Percentiles rank a stretch among this genome's conserved stretches.
Evolutionary conservation across 2,113 vertebrate genomes (phyloP).

Genomic region (Psittacara wagleri): DNA sequence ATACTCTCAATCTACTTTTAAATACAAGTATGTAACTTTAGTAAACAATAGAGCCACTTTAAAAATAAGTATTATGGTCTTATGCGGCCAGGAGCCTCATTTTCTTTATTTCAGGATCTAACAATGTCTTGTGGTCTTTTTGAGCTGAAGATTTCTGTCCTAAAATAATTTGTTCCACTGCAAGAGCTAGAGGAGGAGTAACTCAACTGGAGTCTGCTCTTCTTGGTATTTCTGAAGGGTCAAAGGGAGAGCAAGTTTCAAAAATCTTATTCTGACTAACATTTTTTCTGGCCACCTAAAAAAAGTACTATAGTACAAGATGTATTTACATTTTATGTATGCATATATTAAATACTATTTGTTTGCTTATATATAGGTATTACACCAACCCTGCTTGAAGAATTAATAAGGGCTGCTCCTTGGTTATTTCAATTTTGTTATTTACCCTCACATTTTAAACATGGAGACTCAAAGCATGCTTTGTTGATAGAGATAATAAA

Average conservation of each 20-base stretch:
- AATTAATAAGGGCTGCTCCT: not conserved
- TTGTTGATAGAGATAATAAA: not conserved
- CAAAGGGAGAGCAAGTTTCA: not conserved
- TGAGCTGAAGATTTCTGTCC: not conserved
- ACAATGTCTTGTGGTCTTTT: not conserved
- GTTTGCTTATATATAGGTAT: not conserved
- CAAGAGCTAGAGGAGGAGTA: not conserved
- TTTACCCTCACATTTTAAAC: not conserved
- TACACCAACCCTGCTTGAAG: not conserved
- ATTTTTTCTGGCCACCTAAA: not conserved
- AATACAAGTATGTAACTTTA: not conserved
- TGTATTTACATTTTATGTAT: not conserved
- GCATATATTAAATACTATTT: not conserved
- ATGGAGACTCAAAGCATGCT: not conserved
- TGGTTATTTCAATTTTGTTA: not conserved
- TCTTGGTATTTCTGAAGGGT: not conserved
- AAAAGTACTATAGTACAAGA: not conserved
- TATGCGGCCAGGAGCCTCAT: accelerated
- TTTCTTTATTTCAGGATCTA: not conserved
- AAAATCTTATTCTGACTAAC: not conserved
- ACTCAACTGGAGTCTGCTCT: not conserved
- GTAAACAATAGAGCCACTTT: not conserved
- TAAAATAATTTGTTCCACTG: not conserved
- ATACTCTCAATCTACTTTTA: not conserved
- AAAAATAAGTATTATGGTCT: not conserved